Percentiles rank a stretch among this genome's conserved stretches.
Evolutionary conservation across 2,888 invertebrate species (phyloP).

Genomic region (Psylliodes chrysocephalus): DNA sequence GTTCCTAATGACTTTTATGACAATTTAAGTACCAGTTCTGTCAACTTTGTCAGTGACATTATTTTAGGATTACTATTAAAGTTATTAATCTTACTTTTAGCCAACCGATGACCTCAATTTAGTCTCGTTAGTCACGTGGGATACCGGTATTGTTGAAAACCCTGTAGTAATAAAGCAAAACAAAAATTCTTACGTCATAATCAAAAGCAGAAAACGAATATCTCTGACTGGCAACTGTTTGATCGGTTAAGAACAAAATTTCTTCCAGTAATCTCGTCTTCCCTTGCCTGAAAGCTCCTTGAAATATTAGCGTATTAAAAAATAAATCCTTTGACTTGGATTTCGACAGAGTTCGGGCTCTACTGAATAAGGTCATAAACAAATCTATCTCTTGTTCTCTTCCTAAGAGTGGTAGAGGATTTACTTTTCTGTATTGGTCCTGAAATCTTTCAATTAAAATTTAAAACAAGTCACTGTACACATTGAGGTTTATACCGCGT

Average conservation of each 20-base stretch:
- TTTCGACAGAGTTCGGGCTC: conserved; percentile 34
- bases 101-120: too few relatives aligned
- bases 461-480: too few relatives aligned
- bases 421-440: background rate
- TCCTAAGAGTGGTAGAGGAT: conserved; percentile 63
- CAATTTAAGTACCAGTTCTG: too few relatives aligned
- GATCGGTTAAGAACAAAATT: conserved; percentile 65
- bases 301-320: conserved; percentile 55
- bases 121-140: too few relatives aligned
- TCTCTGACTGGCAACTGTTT: conserved; percentile 57
- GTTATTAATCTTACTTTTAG: too few relatives aligned
- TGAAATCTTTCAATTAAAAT: conserved; percentile 8
- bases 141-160: too few relatives aligned
- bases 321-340: conserved; percentile 13
- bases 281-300: conserved; percentile 71
- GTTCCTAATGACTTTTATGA: too few relatives aligned
- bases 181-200: conserved; percentile 60
- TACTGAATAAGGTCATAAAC: conserved; percentile 49
- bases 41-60: too few relatives aligned
- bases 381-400: conserved; percentile 61
- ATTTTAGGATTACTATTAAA: too few relatives aligned
- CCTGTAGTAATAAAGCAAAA: too few relatives aligned
- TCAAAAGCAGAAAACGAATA: conserved; percentile 59
- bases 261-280: conserved; percentile 72
- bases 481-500: too few relatives aligned